A percentile compares a stretch with the other conserved stretches of the same genome.
phyloP scores from a whole-genome alignment of 2,888 invertebrate genomes.

The Copidosoma aretas region DNA sequence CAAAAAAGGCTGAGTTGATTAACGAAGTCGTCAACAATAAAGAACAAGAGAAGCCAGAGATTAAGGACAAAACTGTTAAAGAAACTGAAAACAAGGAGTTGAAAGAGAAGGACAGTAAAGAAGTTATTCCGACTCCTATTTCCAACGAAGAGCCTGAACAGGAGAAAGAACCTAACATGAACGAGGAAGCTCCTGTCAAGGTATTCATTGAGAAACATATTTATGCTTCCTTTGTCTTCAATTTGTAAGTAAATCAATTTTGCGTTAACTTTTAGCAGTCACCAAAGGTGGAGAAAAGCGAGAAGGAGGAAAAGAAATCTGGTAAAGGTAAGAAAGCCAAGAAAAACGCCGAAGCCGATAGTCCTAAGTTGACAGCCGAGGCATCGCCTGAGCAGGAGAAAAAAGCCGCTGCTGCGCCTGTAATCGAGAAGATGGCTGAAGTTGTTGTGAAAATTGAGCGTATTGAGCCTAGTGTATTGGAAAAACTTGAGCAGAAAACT shows the following conservation, averaged over 20 bases:
- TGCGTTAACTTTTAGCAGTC: constrained; percentile 18
- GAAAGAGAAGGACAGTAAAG: constrained; percentile 62
- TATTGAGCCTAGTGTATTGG: constrained; percentile 43
- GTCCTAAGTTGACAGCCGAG: constrained; percentile 44
- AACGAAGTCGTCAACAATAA: constrained; percentile 58
- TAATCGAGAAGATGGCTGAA: constrained; percentile 46
- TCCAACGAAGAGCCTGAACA: constrained; percentile 48
- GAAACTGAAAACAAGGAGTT: constrained; percentile 65
- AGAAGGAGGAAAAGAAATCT: constrained; percentile 59
- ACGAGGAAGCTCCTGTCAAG: constrained; percentile 43
- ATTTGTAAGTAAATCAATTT: not conserved
- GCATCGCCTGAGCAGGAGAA: constrained; percentile 48
- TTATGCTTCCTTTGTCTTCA: not conserved
- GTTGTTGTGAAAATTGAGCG: constrained; percentile 45
- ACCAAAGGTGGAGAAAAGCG: constrained; percentile 51
- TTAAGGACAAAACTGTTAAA: constrained; percentile 64
- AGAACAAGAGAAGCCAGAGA: constrained; percentile 60
- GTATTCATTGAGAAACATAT: not conserved
- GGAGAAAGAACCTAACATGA: constrained; percentile 49
- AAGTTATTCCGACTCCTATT: constrained; percentile 56
- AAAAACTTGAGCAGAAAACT: constrained; percentile 49
- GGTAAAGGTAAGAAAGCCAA: constrained; percentile 61
- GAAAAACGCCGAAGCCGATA: constrained; percentile 52
- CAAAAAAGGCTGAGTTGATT: constrained; percentile 64
- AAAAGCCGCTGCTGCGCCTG: constrained; percentile 45